A percentile compares a stretch with the other conserved stretches of the same genome.
Conservation (phyloP, 1,140 invertebrate species). For the Heliconius hermathena region DNA sequence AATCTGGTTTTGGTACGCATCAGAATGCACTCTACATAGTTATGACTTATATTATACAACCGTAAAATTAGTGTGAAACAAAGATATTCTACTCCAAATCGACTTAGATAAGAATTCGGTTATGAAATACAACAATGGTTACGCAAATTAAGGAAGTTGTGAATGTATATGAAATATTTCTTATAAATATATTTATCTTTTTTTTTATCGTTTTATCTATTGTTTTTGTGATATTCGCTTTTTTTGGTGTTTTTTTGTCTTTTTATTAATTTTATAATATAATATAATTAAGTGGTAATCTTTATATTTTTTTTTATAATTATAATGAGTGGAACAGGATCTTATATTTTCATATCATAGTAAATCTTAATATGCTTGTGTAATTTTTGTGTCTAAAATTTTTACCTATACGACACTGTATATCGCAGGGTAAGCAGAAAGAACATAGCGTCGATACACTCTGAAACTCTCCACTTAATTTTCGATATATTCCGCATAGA, state of each 20-base stretch:
- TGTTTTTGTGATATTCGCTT: background rate
- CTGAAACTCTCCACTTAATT: no score
- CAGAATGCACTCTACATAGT: background rate
- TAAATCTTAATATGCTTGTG: no score
- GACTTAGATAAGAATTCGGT: constrained; percentile 7
- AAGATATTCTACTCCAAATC: constrained; percentile 6
- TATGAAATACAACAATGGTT: constrained; percentile 4
- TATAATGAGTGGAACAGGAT: no score
- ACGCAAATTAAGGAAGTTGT: constrained; percentile 10
- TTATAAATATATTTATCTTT: background rate
- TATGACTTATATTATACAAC: background rate
- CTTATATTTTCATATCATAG: no score
- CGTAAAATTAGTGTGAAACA: constrained; percentile 7
- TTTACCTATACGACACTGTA: no score
- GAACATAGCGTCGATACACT: no score
- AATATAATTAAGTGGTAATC: background rate
- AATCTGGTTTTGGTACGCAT: background rate
- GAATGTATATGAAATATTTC: background rate
- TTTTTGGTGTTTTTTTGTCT: background rate
- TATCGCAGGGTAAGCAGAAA: no score
- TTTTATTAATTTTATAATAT: background rate
- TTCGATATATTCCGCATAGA: no score
- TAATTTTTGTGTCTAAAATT: no score
- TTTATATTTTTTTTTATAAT: background rate
- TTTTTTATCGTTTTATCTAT: background rate